Evolutionary conservation across 2,113 vertebrate species (phyloP), one percentile per base, ranked within the genome.

Genomic region (Mohoua ochrocephala): DNA sequence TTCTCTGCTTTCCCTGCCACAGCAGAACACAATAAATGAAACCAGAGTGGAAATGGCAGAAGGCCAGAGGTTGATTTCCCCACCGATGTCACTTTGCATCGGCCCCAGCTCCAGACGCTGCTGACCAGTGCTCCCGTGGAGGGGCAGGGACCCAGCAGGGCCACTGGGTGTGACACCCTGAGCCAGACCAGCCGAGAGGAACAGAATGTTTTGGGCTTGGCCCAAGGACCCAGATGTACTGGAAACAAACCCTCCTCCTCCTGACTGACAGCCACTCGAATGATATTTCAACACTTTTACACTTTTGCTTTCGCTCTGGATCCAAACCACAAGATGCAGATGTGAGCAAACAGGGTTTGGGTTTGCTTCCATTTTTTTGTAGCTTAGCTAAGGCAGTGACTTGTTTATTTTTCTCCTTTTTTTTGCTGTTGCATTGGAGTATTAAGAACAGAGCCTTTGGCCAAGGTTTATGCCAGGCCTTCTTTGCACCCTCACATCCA

Each of bases 21-120:
- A 37, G 15, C 10, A 71, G 18, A 30, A 59, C 0, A 2, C 0
- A 30, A 14, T 16, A 56, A 81, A 74, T 18, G 41, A 49, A 52
- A 26, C 0, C 8, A 81, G 19, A 41, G 57, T 12, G 7, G 49
- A 53, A 49, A 27, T 7, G 7, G 76, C 35, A 20, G 13, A 50
- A 85, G 21, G 3, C 11, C 41, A 65, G 16, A 28, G 24, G 7
- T 6, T 63, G 4, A 1, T 37, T 53, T 52, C 33, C 16, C 26
- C n/a, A 4, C 11, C 31, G 24, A 17, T 19, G 30, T 28, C 45
- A 45, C 30, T 8, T 21, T 3, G 42, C 13, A 14, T 45, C 33
- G 21, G 22, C 13, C 50, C 12, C 15, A 39, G 26, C 23, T 37
- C n/a, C 14, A 21, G 39, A 30, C 0, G 0, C 1, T 61, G 24